phyloP scores from a whole-genome alignment of 2,797 vertebrate genomes.

The Amblyraja radiata region DNA sequence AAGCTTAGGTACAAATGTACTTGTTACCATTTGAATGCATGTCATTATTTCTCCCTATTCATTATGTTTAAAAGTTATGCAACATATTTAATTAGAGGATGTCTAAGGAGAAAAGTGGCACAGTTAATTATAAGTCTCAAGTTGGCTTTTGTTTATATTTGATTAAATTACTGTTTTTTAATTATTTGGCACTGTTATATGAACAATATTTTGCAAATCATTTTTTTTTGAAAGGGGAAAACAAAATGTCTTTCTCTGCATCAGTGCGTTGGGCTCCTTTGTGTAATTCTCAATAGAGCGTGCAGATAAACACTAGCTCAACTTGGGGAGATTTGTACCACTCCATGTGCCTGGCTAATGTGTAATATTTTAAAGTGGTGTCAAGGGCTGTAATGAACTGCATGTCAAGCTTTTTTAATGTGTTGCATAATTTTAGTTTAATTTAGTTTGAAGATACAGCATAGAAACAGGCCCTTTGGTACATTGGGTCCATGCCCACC shows the following conservation, averaged over 20 bases:
- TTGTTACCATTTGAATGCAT: not conserved
- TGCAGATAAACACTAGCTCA: not conserved
- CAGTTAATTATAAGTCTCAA: not conserved
- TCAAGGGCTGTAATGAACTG: not conserved
- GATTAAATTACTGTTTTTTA: not conserved
- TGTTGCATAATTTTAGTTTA: not conserved
- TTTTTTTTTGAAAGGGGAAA: not conserved
- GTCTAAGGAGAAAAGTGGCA: constrained; percentile 7
- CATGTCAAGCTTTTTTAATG: constrained; percentile 14
- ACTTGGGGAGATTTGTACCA: constrained; percentile 20
- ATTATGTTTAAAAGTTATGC: constrained; percentile 13
- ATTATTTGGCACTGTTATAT: not conserved
- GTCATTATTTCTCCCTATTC: constrained; percentile 4
- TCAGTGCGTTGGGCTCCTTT: not conserved
- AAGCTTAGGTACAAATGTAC: not conserved
- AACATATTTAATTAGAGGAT: not conserved
- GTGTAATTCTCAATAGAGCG: not conserved
- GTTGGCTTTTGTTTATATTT: constrained; percentile 4
- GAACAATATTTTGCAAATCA: not conserved
- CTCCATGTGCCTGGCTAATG: not conserved
- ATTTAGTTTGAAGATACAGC: no score
- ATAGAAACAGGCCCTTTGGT: no score
- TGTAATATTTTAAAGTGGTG: not conserved
- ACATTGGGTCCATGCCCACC: no score
- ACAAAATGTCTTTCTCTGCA: not conserved